These are phyloP conservation scores for Parambassis ranga DNA, from an alignment of 2,797 vertebrate species.

Conservation along the genomic window DNA sequence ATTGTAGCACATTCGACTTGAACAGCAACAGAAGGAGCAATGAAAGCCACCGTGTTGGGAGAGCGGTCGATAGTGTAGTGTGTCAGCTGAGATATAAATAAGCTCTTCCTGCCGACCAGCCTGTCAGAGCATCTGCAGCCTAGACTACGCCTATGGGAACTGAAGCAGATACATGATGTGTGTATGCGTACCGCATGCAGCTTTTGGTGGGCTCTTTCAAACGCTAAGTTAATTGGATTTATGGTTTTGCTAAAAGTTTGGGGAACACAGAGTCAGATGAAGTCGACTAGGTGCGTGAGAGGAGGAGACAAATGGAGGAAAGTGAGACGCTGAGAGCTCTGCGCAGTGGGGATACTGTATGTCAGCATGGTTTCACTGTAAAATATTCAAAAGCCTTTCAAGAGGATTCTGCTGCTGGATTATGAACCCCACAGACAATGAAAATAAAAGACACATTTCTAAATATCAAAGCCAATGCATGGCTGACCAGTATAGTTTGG, in stretches of 20 bases:
- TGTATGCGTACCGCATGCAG: too few species aligned
- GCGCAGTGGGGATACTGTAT: slow-evolving; percentile 17
- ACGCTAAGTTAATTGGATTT: too few species aligned
- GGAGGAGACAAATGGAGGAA: neutral
- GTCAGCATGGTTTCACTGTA: slow-evolving; percentile 16
- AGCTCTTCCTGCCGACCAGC: slow-evolving; percentile 18
- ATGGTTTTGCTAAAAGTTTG: too few species aligned
- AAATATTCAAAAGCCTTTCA: slow-evolving; percentile 39
- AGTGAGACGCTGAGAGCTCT: neutral
- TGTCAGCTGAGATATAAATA: slow-evolving; percentile 65
- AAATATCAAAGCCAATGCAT: too few species aligned
- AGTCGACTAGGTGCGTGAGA: neutral
- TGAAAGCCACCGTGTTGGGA: slow-evolving; percentile 6
- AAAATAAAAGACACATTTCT: too few species aligned
- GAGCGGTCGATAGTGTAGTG: slow-evolving; percentile 44
- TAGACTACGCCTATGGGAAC: slow-evolving; percentile 51
- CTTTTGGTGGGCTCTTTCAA: too few species aligned
- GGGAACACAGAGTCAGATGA: too few species aligned
- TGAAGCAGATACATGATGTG: neutral
- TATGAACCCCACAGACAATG: neutral
- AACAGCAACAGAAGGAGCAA: neutral
- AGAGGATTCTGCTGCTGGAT: neutral
- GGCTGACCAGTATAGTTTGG: too few species aligned
- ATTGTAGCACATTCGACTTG: too few species aligned
- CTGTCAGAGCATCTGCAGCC: slow-evolving; percentile 26